Evolutionary conservation across 2,113 vertebrate species (phyloP).

Genomic region (Hucho hucho): DNA sequence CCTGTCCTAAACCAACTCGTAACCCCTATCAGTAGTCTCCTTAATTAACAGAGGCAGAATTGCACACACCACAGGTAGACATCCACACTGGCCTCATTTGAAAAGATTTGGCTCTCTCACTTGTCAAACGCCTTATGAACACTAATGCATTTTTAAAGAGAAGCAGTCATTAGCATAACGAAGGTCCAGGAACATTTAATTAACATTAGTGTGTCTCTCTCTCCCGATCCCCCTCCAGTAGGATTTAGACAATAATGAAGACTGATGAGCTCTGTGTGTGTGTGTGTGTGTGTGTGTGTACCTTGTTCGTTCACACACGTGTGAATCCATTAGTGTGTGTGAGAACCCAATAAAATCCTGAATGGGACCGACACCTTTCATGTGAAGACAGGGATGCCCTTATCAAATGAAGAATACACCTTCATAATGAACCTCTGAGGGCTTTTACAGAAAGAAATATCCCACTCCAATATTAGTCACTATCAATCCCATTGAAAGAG

Average conservation of each 20-base stretch:
- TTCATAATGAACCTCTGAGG: conserved; percentile 3
- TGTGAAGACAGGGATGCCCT: not conserved
- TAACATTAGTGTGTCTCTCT: not conserved
- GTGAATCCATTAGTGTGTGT: not conserved
- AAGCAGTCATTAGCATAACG: conserved; percentile 7
- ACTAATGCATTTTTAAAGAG: conserved; percentile 14
- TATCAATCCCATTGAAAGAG: not conserved
- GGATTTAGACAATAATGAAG: conserved; percentile 7
- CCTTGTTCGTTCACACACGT: not conserved
- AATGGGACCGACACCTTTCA: not conserved
- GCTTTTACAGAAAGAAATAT: not conserved
- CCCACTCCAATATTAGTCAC: not conserved
- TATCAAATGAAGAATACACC: not conserved
- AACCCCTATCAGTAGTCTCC: not conserved
- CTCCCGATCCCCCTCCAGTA: not conserved
- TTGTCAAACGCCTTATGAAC: conserved; percentile 2
- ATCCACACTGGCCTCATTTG: not conserved
- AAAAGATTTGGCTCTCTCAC: not conserved
- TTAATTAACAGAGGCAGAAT: not conserved
- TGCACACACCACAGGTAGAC: not conserved
- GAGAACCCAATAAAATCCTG: not conserved
- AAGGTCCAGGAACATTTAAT: conserved; percentile 5
- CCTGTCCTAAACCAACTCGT: not conserved
- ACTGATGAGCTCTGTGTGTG: not conserved
- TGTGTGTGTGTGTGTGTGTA: not conserved